These are phyloP conservation scores for Chydorus sphaericus DNA, from an alignment of 2,888 invertebrate species.

Conservation along the genomic window DNA sequence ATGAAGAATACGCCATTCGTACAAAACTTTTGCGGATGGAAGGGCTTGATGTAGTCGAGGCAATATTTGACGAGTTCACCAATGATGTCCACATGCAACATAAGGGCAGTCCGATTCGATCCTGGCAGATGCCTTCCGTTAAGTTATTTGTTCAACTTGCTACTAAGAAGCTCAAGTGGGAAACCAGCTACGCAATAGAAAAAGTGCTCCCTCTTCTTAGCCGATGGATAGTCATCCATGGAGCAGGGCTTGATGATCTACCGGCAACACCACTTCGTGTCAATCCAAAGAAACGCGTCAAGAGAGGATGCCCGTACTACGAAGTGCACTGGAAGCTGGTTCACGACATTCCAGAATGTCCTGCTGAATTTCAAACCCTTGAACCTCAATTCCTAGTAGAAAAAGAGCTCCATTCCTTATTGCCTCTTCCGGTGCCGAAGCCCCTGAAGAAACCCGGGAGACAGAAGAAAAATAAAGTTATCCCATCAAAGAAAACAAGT, in stretches of 20 bases:
- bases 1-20: neutral
- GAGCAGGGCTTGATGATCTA: slow-evolving; percentile 15
- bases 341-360: neutral
- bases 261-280: slow-evolving; percentile 36
- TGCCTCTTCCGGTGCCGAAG: neutral
- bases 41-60: slow-evolving; percentile 44
- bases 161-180: slow-evolving; percentile 51
- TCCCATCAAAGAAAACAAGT: neutral
- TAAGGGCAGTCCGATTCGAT: neutral
- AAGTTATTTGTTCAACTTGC: slow-evolving; percentile 40
- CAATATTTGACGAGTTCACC: slow-evolving; percentile 57
- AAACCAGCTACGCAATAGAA: slow-evolving; percentile 55
- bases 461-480: too few relatives aligned
- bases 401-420: neutral
- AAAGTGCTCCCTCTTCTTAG: slow-evolving; percentile 61
- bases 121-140: slow-evolving; percentile 12
- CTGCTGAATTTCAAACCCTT: neutral
- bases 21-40: slow-evolving; percentile 25
- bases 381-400: slow-evolving; percentile 9
- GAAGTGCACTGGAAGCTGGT: slow-evolving; percentile 48
- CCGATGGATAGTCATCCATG: slow-evolving; percentile 52
- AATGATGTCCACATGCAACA: slow-evolving; percentile 19
- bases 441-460: neutral
- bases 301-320: slow-evolving; percentile 34
- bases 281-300: slow-evolving; percentile 39